Base-by-base conservation (phyloP, 64 coral and sea anemone genomes). In the Astreopora myriophthalma region DNA sequence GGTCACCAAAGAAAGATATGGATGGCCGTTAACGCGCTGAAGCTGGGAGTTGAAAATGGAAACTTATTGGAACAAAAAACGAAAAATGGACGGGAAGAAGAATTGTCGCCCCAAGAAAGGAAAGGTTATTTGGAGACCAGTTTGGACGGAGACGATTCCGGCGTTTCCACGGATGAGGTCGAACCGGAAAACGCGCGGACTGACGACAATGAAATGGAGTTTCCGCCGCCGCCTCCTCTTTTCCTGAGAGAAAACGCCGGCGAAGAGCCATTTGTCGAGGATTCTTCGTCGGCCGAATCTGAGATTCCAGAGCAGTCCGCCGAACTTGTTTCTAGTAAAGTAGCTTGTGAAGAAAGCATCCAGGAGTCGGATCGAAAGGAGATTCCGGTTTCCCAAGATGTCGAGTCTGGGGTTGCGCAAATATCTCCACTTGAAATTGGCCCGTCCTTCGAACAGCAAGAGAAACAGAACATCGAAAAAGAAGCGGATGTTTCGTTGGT, bases 1-100 rank as follows among this genome's bases (percentile, higher is more conserved):
- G 97, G 97, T 8, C 97, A 99, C 67, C 97, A 95, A 29, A 82
- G 97, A 68, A 99, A 96, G 48, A 88, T 99, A 1, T 92, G 94
- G 89, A 77, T 99, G 61, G 90, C 97, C 20, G 83, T 92, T 16
- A 95, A 90, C 19, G 91, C 88, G 17, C 76, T 99, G 0, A 83
- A 80, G 79, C 67, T 32, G 20, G 66, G 23, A 81, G 91, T 86
- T 38, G 93, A 83, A 8, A 83, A 74, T 74, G 92, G 75, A 88
- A 93, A 88, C 40, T 22, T 88, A 17, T 69, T 76, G 31, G 91
- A 70, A 13, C 27, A 70, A 70, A 6, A 32, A 38, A 37, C 33
- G 3, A 17, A 58, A 74, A 63, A 60, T 26, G 67, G 73, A 6
- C 61, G 24, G 69, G 80, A 86, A 24, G 46, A 38, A 12, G 65